These are phyloP conservation scores for Terrapene triunguis DNA, from an alignment of 2,113 vertebrate species.

Conservation along the genomic window DNA sequence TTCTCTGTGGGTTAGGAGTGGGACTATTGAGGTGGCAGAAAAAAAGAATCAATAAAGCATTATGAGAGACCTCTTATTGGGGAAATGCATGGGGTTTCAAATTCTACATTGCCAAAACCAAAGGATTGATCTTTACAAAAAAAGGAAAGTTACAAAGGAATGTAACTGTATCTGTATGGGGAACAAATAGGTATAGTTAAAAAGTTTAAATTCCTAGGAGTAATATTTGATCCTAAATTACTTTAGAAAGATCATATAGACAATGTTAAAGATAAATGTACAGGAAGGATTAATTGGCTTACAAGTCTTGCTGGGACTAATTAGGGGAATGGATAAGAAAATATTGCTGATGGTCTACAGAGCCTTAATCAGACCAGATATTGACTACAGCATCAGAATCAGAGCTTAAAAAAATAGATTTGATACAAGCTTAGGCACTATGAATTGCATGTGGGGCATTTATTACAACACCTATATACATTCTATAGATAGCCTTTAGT, in stretches of 20 bases:
- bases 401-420: background rate
- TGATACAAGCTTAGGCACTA: background rate
- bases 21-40: background rate
- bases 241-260: background rate
- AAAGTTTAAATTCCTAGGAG: background rate
- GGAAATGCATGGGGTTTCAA: background rate
- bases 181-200: background rate
- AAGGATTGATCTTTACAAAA: background rate
- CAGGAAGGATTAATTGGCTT: background rate
- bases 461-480: background rate
- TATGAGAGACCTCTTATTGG: background rate
- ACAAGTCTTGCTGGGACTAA: background rate
- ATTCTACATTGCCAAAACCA: background rate
- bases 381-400: background rate
- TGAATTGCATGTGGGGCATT: background rate
- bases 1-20: background rate
- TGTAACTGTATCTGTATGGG: background rate
- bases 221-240: background rate
- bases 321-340: background rate
- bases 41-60: background rate
- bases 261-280: background rate
- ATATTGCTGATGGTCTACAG: background rate
- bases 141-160: background rate
- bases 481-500: background rate
- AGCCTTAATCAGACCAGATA: background rate